These are phyloP conservation scores for Trachelus stipa DNA, from an alignment of 2,888 invertebrate species.

Conservation along the genomic window DNA sequence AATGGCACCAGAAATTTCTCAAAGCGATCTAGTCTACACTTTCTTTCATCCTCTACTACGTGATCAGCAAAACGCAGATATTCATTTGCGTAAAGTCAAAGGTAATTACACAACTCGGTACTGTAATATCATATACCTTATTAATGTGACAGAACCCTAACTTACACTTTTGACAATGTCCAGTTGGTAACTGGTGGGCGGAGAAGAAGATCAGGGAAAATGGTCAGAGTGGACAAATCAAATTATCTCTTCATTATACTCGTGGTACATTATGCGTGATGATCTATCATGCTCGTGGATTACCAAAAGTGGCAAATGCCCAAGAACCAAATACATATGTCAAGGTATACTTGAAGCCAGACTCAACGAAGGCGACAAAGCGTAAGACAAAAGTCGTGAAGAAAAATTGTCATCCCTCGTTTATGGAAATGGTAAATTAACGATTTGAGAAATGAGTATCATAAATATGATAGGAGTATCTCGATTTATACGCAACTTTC, in stretches of 20 bases:
- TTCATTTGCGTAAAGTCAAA: slow-evolving; percentile 81
- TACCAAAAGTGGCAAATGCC: slow-evolving; percentile 82
- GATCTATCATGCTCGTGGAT: slow-evolving; percentile 91
- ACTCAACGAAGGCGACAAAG: slow-evolving; percentile 92
- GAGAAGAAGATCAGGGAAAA: slow-evolving; percentile 59
- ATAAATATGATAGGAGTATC: slow-evolving; percentile 2
- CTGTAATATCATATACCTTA: background rate
- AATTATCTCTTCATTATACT: slow-evolving; percentile 82
- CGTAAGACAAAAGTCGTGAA: slow-evolving; percentile 95
- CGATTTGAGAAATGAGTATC: background rate
- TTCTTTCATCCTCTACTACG: slow-evolving; percentile 97
- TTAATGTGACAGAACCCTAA: background rate
- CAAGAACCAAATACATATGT: slow-evolving; percentile 91
- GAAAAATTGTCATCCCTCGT: slow-evolving; percentile 94
- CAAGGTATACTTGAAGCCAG: slow-evolving; percentile 93
- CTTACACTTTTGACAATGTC: background rate
- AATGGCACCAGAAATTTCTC: slow-evolving; percentile 93
- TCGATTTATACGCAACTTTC: slow-evolving; percentile 22
- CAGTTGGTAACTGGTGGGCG: slow-evolving; percentile 65
- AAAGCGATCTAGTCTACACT: slow-evolving; percentile 96
- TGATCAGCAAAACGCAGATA: slow-evolving; percentile 92
- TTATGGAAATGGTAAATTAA: slow-evolving; percentile 91
- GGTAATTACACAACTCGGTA: slow-evolving; percentile 67
- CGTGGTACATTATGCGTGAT: slow-evolving; percentile 82
- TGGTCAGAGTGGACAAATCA: slow-evolving; percentile 77